A percentile compares a stretch with the other conserved stretches of the same genome.
Conservation (phyloP, 2,797 vertebrate species). For the Rhincodon typus region DNA sequence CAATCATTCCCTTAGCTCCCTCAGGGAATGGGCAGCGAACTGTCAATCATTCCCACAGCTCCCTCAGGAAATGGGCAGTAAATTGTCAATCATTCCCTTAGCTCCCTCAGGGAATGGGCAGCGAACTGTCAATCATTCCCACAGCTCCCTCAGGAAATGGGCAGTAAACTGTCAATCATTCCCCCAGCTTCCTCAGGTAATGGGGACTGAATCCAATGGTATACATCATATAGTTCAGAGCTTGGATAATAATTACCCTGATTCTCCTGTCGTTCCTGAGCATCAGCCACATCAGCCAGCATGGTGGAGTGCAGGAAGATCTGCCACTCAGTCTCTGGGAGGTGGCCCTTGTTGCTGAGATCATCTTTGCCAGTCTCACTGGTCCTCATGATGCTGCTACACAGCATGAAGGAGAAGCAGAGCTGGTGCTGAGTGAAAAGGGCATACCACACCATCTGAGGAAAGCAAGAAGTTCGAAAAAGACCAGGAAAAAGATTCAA, state of each 20-base stretch:
- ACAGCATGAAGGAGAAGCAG: constrained; percentile 56
- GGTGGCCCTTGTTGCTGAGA: constrained; percentile 38
- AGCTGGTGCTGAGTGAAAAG: constrained; percentile 54
- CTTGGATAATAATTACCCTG: constrained; percentile 41
- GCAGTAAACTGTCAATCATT: background rate
- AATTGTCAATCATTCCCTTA: no score
- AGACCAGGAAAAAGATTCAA: no score
- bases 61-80: no score
- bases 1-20: no score
- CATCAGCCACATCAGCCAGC: constrained; percentile 42
- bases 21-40: no score
- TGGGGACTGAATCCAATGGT: no score
- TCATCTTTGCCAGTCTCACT: constrained; percentile 18
- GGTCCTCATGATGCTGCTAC: constrained; percentile 50
- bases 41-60: no score
- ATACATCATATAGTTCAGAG: no score
- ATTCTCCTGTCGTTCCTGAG: constrained; percentile 24
- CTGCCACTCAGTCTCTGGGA: constrained; percentile 51
- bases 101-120: no score
- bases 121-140: no score
- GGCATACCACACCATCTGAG: constrained; percentile 50
- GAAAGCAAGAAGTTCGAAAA: background rate
- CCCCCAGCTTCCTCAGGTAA: no score
- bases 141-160: no score
- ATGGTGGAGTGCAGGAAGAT: constrained; percentile 51